Evolutionary conservation across 2,113 vertebrate genomes (phyloP).

Genomic region (Oceanodroma tethys): DNA sequence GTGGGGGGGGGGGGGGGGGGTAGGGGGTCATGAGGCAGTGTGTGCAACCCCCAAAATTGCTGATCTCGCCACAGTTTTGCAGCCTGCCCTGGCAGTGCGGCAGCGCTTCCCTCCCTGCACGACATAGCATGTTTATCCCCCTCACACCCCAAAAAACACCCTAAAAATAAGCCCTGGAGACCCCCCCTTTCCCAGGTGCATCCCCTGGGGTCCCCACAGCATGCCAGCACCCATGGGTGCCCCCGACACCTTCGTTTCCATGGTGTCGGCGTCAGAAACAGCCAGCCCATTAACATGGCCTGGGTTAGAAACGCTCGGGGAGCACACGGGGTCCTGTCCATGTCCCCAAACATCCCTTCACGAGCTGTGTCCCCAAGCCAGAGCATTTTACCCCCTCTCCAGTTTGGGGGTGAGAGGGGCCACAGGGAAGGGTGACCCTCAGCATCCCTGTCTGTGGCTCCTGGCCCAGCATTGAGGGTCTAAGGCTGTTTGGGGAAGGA

Average conservation of each 20-base stretch:
- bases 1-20: too few species aligned
- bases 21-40: too few species aligned
- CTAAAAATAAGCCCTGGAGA: background rate
- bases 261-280: background rate
- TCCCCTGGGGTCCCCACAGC: background rate
- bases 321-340: rapidly evolving
- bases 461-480: too few species aligned
- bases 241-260: rapidly evolving
- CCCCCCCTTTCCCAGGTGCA: background rate
- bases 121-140: rapidly evolving
- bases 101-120: background rate
- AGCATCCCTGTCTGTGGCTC: rapidly evolving
- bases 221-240: background rate
- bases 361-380: background rate
- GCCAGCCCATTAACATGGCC: background rate
- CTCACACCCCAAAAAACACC: background rate
- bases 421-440: background rate
- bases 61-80: rapidly evolving
- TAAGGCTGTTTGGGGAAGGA: background rate
- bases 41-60: rapidly evolving
- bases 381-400: background rate
- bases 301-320: background rate
- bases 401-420: background rate
- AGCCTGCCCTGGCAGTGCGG: rapidly evolving
- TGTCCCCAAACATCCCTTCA: background rate